These are phyloP conservation scores for Mohoua ochrocephala DNA, from an alignment of 2,113 vertebrate species.

Conservation along the genomic window DNA sequence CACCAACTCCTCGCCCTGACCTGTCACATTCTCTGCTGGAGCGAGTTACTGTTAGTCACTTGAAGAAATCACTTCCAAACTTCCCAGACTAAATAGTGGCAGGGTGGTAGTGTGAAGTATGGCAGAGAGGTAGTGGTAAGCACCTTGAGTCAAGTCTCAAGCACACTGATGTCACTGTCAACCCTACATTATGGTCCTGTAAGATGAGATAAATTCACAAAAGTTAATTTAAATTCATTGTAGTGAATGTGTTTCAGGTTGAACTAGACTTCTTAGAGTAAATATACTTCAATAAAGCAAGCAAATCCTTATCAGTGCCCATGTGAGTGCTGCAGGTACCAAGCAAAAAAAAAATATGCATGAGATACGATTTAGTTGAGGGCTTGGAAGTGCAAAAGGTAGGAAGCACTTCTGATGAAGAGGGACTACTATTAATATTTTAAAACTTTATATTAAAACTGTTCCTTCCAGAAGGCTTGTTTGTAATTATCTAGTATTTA, in stretches of 20 bases:
- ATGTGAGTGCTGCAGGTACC: neutral
- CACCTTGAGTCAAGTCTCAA: neutral
- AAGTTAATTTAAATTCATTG: neutral
- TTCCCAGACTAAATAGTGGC: neutral
- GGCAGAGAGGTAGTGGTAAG: neutral
- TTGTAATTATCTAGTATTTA: neutral
- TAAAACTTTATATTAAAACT: neutral
- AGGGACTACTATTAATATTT: neutral
- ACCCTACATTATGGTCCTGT: neutral
- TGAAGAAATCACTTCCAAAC: neutral
- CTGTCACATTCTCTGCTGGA: neutral
- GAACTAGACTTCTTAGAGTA: neutral
- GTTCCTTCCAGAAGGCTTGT: neutral
- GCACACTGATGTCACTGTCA: neutral
- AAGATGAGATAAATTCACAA: neutral
- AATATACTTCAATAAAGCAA: neutral
- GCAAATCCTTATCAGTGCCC: neutral
- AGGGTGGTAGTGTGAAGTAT: fast-evolving
- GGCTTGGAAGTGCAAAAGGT: neutral
- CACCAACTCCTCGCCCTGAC: neutral
- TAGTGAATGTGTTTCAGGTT: neutral
- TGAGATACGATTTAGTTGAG: fast-evolving
- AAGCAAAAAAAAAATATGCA: neutral
- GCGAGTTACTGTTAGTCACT: neutral
- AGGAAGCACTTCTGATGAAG: neutral